Conservation (phyloP, 2,113 vertebrate genomes). For the Brachyhypopomus gauderio region DNA sequence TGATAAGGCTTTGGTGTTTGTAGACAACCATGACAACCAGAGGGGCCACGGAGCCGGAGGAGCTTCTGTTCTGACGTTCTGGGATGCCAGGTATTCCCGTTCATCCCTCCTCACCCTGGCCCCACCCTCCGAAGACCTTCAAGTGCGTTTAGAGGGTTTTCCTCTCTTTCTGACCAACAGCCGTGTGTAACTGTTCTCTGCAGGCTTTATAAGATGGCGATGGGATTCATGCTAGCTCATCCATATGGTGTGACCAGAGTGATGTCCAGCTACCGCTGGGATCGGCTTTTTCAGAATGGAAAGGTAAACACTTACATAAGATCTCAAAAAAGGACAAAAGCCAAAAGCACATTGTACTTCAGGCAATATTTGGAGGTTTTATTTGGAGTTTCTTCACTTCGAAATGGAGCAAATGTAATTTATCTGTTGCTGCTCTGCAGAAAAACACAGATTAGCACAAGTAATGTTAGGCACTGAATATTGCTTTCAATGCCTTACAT, state of each 20-base stretch:
- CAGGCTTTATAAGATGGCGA: constrained; percentile 89
- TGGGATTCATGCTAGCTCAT: constrained; percentile 89
- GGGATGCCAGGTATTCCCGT: constrained; percentile 71
- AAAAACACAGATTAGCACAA: no score
- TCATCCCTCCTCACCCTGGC: background rate
- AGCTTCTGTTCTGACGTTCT: constrained; percentile 86
- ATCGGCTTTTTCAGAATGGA: constrained; percentile 80
- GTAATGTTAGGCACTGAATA: no score
- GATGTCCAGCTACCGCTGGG: constrained; percentile 95
- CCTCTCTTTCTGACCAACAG: background rate
- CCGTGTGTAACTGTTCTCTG: constrained; percentile 11
- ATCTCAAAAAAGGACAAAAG: background rate
- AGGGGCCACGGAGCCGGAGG: constrained; percentile 89
- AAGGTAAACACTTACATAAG: constrained; percentile 62
- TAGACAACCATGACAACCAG: constrained; percentile 96
- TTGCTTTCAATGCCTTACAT: background rate
- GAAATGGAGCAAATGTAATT: no score
- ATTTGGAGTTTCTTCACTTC: no score
- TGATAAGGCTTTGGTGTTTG: constrained; percentile 84
- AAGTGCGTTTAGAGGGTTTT: background rate
- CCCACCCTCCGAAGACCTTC: no score
- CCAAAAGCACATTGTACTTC: no score
- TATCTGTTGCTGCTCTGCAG: no score
- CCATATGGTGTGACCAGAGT: constrained; percentile 88
- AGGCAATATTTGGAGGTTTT: no score